These are phyloP conservation scores for Lysiphlebus fabarum DNA, from an alignment of 1,140 invertebrate species.

Conservation along the genomic window DNA sequence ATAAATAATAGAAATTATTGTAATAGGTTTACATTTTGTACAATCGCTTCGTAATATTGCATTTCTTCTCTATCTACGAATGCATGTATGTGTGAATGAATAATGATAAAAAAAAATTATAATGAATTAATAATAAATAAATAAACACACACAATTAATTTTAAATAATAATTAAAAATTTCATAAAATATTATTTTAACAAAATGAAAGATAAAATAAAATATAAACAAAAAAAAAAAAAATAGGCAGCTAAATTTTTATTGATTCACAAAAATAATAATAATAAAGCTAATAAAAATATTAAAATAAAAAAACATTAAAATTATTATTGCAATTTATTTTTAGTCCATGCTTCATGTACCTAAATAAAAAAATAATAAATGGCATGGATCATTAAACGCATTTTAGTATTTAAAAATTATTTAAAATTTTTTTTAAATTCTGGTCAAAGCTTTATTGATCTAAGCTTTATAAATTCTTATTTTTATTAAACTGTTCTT, in stretches of 20 bases:
- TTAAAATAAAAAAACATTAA: too few species aligned
- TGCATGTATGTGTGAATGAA: conserved; percentile 18
- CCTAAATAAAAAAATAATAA: conserved; percentile 14
- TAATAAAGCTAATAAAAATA: conserved; percentile 28
- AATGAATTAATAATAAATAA: too few species aligned
- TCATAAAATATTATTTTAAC: conserved; percentile 20
- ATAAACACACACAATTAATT: conserved; percentile 14
- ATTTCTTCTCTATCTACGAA: conserved; percentile 7
- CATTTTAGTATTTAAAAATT: conserved; percentile 1
- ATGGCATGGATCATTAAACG: background rate
- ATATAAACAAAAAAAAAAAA: conserved; percentile 21
- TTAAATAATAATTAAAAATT: conserved; percentile 12
- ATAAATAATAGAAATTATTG: background rate
- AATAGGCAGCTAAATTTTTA: conserved; percentile 30
- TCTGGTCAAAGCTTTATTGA: background rate
- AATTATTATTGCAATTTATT: conserved; percentile 24
- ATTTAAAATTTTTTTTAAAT: conserved; percentile 7
- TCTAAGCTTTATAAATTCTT: background rate
- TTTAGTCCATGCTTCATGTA: conserved; percentile 30
- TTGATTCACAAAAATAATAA: conserved; percentile 21
- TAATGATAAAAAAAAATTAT: conserved; percentile 19
- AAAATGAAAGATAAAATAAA: too few species aligned
- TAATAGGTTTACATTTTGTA: conserved; percentile 20
- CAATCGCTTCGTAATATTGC: conserved; percentile 17
- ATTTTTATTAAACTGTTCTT: too few species aligned